Percentiles rank a stretch among this genome's conserved stretches.
These are phyloP conservation scores for Neomorphus geoffroyi DNA, from an alignment of 2,797 vertebrate genomes.

Conservation along the genomic window DNA sequence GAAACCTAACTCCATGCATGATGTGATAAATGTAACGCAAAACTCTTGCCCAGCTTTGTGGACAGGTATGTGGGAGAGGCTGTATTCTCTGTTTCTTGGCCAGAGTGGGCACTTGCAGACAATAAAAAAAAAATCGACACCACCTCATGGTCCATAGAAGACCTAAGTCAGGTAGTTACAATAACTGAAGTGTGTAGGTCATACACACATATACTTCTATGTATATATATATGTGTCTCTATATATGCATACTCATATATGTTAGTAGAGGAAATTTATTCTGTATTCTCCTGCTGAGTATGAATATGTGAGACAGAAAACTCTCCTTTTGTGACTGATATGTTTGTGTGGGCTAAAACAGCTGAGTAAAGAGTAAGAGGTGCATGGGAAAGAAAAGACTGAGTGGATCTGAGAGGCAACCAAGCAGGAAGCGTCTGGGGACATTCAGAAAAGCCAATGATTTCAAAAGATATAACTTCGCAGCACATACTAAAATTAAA, in stretches of 20 bases:
- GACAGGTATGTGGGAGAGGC: background rate
- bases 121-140: background rate
- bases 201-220: background rate
- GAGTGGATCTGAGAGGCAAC: background rate
- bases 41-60: background rate
- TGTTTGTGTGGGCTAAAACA: background rate
- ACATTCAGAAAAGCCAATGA: background rate
- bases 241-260: too few relatives aligned
- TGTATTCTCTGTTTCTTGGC: background rate
- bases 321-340: background rate
- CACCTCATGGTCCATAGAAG: background rate
- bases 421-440: background rate
- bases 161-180: background rate
- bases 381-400: background rate
- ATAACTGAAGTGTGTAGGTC: background rate
- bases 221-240: background rate
- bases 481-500: constrained; percentile 17
- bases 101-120: background rate
- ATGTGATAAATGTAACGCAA: background rate
- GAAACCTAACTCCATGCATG: background rate
- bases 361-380: background rate
- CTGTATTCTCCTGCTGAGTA: background rate
- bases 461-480: constrained; percentile 16
- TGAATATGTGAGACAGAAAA: background rate
- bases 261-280: background rate